Evolutionary conservation across 2,797 vertebrate genomes (phyloP).

Genomic region (Tokudaia muenninki): DNA sequence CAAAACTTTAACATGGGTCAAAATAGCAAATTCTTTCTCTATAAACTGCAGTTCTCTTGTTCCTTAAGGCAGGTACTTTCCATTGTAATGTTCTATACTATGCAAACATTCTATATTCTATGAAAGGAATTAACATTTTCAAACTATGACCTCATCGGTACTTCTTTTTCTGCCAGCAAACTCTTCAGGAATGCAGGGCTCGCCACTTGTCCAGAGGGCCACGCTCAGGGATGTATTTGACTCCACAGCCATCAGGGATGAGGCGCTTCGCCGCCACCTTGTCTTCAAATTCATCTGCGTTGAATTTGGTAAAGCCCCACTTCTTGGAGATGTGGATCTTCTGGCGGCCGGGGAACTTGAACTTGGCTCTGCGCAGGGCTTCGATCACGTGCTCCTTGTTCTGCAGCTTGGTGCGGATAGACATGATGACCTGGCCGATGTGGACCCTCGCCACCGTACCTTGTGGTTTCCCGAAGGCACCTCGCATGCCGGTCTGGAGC

Average conservation of each 20-base stretch:
- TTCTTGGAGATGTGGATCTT: slow-evolving; percentile 95
- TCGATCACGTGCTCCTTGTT: slow-evolving; percentile 97
- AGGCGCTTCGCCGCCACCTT: slow-evolving; percentile 93
- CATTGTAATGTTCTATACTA: not conserved
- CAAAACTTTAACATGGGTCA: not conserved
- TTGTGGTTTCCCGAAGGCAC: slow-evolving; percentile 96
- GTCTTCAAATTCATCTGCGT: slow-evolving; percentile 91
- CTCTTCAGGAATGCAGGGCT: slow-evolving; percentile 86
- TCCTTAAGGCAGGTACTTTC: not conserved
- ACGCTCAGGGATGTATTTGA: slow-evolving; percentile 92
- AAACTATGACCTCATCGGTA: not conserved
- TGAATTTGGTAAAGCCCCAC: slow-evolving; percentile 97
- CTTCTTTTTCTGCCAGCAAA: not conserved
- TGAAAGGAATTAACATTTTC: not conserved
- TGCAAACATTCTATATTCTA: not conserved
- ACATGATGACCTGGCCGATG: slow-evolving; percentile 97
- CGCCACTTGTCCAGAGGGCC: slow-evolving; percentile 93
- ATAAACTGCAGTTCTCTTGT: not conserved
- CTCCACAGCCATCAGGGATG: slow-evolving; percentile 93
- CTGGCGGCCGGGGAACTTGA: slow-evolving; percentile 96
- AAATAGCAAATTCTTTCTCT: not conserved
- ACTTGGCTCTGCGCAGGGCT: slow-evolving; percentile 95
- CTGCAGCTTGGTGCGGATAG: slow-evolving; percentile 94
- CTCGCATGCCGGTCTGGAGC: slow-evolving; percentile 97
- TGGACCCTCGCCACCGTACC: slow-evolving; percentile 94